Base-by-base conservation (phyloP, 2,113 vertebrate species). In the Semnornis frantzii region DNA sequence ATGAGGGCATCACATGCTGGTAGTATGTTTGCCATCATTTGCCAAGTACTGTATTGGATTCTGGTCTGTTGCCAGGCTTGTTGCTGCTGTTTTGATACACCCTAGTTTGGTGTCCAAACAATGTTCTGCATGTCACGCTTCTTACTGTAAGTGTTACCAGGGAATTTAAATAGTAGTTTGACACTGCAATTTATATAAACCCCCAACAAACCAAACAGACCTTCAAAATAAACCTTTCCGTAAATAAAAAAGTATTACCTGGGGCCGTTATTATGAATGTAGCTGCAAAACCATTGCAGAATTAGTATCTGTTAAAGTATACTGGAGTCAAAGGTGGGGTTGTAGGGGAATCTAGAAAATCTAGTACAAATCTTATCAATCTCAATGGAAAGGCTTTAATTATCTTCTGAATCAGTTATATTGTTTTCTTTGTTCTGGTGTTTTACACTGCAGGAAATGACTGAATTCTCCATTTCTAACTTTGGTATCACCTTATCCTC, bases 141-240 rank as follows among this genome's bases (percentile, higher is more conserved):
- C 55, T 95, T 82, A 73, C 60, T 90, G 24, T 85, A 96, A 92
- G 25, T 82, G 28, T 84, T 92, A 46, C 12, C 34, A 44, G 24
- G 23, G 87, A 46, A 79, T 94, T 94, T 92, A 77, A 92, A 90
- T 79, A 85, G 76, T 30, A 50, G 30, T 25, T 84, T 84, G 83
- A 94, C 31, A 39, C 39, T 85, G 30, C 5, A 31, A 30, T 50
- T 71, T 55, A 52, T 73, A 19, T 28, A 42, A 78, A 48, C 34
- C 62, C 54, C 54, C 15, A 58, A 31, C 57, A 31, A 58, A n/a
- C 19, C 59, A 60, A 33, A 39, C 11, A 21, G 33, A 17, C 4
- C 14, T 21, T 52, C 12, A 72, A 93, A 90, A 75, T 74, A 85
- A 71, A 64, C 8, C 19, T 88, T 72, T 78, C 44, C 69, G 44